Base-by-base conservation (phyloP, 2,888 invertebrate species). In the Serripes groenlandicus region DNA sequence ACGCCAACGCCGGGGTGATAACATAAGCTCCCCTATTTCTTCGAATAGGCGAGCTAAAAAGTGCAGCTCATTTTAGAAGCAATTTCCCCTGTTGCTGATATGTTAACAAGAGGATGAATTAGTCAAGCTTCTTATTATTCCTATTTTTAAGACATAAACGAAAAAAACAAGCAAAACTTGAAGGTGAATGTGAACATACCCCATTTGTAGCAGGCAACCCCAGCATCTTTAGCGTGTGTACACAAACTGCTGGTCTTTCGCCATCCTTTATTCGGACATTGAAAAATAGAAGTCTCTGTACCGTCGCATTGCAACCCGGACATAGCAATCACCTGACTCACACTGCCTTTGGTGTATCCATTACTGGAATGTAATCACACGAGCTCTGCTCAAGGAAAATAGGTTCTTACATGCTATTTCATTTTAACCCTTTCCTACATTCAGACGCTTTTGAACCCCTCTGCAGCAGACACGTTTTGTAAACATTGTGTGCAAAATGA, bases 301-400 rank as follows among this genome's bases (percentile, higher is more conserved):
- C 91, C 92, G 18, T 76, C 70, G 82, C 97, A 97, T 75, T 95
- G 28, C 7, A 93, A 56, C 15, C 84, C 80, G 62, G 90, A 90
- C 77, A 93, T 80, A 78, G 89, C 90, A 1, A 93, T 85, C 37
- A 37, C 18, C 60, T 58, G 34, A n/a, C 28, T 49, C 0, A 23
- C 26, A 9, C 21, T 21, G 18, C 37, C 56, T 23, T 26, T 26
- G 26, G 1, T 78, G 64, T 52, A 85, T 11, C 75, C 75, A 32
- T 71, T 60, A 23, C 84, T 84, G 37, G 52, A 76, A 58, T 54
- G 30, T 32, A 70, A 30, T 35, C 18, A 49, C 15, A 49, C 15
- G 9, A 42, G 42, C 7, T 7, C 42, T 11, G 15, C 15, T 11
- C 42, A 42, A 7, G 42, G 9, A 42, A 42, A 42, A 42, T 42